Conservation (phyloP, 2,888 invertebrate genomes). For the Automeris io region DNA sequence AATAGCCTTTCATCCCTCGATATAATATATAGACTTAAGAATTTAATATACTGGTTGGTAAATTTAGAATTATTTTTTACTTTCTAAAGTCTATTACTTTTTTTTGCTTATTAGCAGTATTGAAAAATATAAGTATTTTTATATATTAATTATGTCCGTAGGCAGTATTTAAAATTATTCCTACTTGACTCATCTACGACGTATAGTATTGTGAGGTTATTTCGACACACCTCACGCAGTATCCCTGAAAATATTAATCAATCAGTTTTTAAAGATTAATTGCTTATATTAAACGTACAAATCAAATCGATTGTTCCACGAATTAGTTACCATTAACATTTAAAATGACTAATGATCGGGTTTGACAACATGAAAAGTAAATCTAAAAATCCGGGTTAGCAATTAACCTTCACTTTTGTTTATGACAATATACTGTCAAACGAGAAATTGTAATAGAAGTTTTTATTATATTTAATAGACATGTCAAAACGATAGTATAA, state of each 20-base stretch:
- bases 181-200: too few relatives aligned
- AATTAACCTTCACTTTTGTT: slow-evolving; percentile 9
- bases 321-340: slow-evolving; percentile 10
- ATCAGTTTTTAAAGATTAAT: slow-evolving; percentile 6
- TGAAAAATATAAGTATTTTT: too few relatives aligned
- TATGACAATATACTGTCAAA: slow-evolving; percentile 5
- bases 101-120: too few relatives aligned
- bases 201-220: too few relatives aligned
- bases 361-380: slow-evolving; percentile 11
- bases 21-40: too few relatives aligned
- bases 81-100: too few relatives aligned
- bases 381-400: slow-evolving; percentile 8
- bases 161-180: too few relatives aligned
- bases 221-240: slow-evolving; percentile 1
- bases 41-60: too few relatives aligned
- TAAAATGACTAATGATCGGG: slow-evolving; percentile 10
- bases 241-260: neutral
- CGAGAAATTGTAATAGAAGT: neutral
- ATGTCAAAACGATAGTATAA: neutral
- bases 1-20: too few relatives aligned
- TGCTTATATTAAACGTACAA: slow-evolving; percentile 7
- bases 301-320: slow-evolving; percentile 11
- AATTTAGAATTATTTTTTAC: too few relatives aligned
- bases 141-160: too few relatives aligned
- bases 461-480: neutral